A percentile compares a stretch with the other conserved stretches of the same genome.
Conservation (phyloP, 2,113 vertebrate genomes). For the Actenoides lindsayi region DNA sequence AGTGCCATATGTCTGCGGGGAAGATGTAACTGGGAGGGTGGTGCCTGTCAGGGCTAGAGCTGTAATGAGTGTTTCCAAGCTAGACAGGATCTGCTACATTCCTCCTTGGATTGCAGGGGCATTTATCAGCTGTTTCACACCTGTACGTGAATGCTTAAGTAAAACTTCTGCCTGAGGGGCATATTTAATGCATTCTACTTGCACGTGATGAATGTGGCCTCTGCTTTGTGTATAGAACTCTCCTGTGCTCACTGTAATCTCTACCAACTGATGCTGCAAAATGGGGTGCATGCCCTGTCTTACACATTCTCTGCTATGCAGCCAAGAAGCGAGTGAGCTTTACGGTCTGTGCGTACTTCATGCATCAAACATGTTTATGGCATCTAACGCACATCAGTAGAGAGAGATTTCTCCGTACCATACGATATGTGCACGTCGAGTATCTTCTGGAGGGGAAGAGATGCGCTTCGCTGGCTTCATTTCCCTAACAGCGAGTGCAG, state of each 20-base stretch:
- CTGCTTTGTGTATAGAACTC: accelerated
- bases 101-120: neutral
- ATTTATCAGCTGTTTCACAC: neutral
- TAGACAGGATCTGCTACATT: neutral
- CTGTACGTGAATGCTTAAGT: accelerated
- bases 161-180: neutral
- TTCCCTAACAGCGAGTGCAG: neutral
- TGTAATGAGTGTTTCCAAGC: neutral
- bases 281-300: accelerated
- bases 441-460: neutral
- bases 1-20: neutral
- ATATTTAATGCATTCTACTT: neutral
- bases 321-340: neutral
- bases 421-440: accelerated
- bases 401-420: accelerated
- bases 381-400: accelerated
- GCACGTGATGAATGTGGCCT: accelerated
- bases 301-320: accelerated
- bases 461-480: neutral
- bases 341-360: neutral
- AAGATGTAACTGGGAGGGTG: neutral
- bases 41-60: neutral
- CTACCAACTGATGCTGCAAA: neutral
- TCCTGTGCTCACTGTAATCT: neutral
- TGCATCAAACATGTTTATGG: neutral